Evolutionary conservation across 1,140 invertebrate species (phyloP), one percentile per base, ranked within the genome.

Genomic region (Protaetia brevitarsis): DNA sequence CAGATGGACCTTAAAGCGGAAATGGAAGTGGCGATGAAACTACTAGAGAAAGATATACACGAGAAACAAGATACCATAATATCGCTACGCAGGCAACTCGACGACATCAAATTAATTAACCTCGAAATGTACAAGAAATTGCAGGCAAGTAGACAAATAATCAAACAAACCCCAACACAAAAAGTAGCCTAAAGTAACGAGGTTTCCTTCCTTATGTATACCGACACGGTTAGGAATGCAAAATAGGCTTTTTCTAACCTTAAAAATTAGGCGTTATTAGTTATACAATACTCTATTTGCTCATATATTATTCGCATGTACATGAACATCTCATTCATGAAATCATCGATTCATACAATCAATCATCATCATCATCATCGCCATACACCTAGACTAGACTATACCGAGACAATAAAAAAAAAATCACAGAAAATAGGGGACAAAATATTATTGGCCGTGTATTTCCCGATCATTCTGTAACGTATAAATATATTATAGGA

Each of bases 61-160:
- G 96, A 98, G 76, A 98, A 98, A 79, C 95, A 98, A 79, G 96
- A 98, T 75, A 96, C 93, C 5, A 96, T 98, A 71, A 87, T 96
- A 73, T 94, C 94, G 1, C 81, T 98, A 51, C 82, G 95, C 23
- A 85, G 91, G 69, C 96, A 98, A 78, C 81, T 98, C 23, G 96
- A 98, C 68, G 96, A 99, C 74, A 96, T 98, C 68, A 99, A 98
- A 81, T 83, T 90, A 63, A 97, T 98, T 70, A 99, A 98, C 81
- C 83, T 98, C 77, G 95, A 98, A 81, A 94, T 99, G 92, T 97
- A 96, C 81, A 92, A 90, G 78, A 98, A 98, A 79, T 82, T 98
- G 72, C 94, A 97, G 93, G 96, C 97, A 83, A 86, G 80, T 79
- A 59, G 30, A 59, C 11, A 27, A 59, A 59, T 29, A 59, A 11